Percentiles rank a stretch among this genome's conserved stretches.
Conservation (phyloP, 2,888 invertebrate species). For the Tillus elongatus region DNA sequence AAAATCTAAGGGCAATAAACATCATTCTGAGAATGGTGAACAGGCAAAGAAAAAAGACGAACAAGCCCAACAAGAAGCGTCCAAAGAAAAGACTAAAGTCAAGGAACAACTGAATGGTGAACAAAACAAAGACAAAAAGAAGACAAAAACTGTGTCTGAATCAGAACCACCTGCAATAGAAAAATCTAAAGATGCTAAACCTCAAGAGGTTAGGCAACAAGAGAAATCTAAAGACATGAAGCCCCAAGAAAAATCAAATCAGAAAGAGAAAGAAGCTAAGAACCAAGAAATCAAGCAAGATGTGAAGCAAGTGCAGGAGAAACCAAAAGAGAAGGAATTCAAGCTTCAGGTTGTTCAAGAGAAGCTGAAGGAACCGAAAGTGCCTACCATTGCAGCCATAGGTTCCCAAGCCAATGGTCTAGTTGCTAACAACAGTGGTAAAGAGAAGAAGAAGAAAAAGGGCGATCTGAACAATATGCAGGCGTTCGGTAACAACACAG, state of each 20-base stretch:
- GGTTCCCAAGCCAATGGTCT: not conserved
- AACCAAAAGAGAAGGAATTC: slow-evolving; percentile 25
- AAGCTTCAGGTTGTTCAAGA: slow-evolving; percentile 26
- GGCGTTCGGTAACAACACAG: slow-evolving; percentile 43
- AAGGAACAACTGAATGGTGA: slow-evolving; percentile 16
- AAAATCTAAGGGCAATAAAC: not conserved
- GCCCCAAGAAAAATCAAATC: too few relatives aligned
- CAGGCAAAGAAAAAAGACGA: slow-evolving; percentile 10
- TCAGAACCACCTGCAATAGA: not conserved
- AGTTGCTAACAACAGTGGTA: slow-evolving; percentile 22
- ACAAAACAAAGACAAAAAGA: slow-evolving; percentile 26
- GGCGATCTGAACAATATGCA: slow-evolving; percentile 46
- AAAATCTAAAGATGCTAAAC: slow-evolving; percentile 10
- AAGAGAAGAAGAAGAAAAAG: slow-evolving; percentile 51
- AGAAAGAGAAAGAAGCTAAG: slow-evolving; percentile 26
- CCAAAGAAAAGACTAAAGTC: slow-evolving; percentile 28
- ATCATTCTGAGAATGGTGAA: not conserved
- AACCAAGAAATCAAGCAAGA: slow-evolving; percentile 22
- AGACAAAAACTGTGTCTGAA: slow-evolving; percentile 28
- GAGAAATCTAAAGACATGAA: too few relatives aligned
- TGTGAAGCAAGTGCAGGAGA: slow-evolving; percentile 25
- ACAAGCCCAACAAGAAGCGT: slow-evolving; percentile 29
- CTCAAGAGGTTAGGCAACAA: too few relatives aligned
- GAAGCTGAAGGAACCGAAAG: slow-evolving; percentile 13
- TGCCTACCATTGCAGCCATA: not conserved